Evolutionary conservation across 2,113 vertebrate genomes (phyloP), one percentile per base, ranked within the genome.

Genomic region (Chrysochloris asiatica): DNA sequence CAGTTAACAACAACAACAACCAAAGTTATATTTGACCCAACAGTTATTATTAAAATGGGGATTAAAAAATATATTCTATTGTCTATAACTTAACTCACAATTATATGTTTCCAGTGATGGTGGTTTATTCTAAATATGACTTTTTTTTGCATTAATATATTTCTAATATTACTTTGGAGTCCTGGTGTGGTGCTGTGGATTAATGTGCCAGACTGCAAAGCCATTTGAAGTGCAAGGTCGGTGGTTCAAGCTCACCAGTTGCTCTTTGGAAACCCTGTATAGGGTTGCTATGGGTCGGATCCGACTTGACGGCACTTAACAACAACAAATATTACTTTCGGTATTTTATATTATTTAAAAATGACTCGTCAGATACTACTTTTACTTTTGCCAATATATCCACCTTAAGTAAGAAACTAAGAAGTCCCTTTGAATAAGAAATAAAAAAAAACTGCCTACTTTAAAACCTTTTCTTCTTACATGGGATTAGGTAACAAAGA

Each of bases 381-480:
- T 56, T 56, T 50, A 48, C 56, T 95, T 94, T 69, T 65, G 84
- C 71, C 76, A 92, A 75, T 50, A 96, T 73, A 93, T 41, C 83
- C 36, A 88, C 83, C 10, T 87, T 63, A 95, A 89, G 33, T 79
- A 93, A 81, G 36, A 30, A 71, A 71, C 86, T 97, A 96, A 95
- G 86, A 85, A 96, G 86, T 48, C 90, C 61, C 83, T 86, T 90
- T 92, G 83, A 73, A 92, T 16, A n/a, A n/a, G n/a, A n/a, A 50
- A 50, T 50, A 97, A 94, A 90, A 38, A 72, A n/a, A 92, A 92
- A 65, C 87, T 89, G 89, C 28, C 83, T 96, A 94, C 88, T 96
- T 97, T 86, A 97, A 96, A 97, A 98, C 93, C 89, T 63, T n/a
- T 76, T 95, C 63, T 91, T 96, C 56, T 97, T 96, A 96, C 43